Base-by-base conservation (phyloP, 1,140 invertebrate genomes). In the Drosophila pseudoananassae region DNA sequence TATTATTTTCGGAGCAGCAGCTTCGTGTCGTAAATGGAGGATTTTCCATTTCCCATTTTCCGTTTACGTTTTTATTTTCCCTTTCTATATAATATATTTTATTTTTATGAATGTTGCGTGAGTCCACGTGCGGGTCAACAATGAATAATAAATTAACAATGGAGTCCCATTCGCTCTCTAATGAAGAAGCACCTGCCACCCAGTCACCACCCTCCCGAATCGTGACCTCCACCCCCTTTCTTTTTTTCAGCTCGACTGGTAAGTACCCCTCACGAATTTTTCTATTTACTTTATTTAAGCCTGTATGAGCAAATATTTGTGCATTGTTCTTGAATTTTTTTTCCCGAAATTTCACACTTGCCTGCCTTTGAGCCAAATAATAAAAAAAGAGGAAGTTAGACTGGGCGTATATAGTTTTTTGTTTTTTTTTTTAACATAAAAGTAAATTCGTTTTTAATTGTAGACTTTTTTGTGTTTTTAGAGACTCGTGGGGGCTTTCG, bases 271-370 rank as follows among this genome's bases (percentile, higher is more conserved):
- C 53, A 68, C 69, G 57, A 56, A 50, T 59, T 59, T 59, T 59
- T 60, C 29, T 63, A 59, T 70, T 53, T 72, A 61, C 55, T 59
- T 74, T 63, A 74, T 78, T 82, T 74, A 75, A 76, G 72, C 76
- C 55, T 78, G 60, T 76, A 71, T 74, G 61, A 85, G 81, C 81
- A 85, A 85, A 85, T 85, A 87, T 85, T 82, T 78, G 82, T 75
- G 83, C 82, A 88, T 76, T 87, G 74, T 78, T 66, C 31, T 38
- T 25, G 8, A 15, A 17, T 31, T 69, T 17, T 58, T 65, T 58
- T 61, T 47, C 40, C 33, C n/a, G 46, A 29, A 73, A 72, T 54
- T 76, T 76, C 43, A 76, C 61, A 75, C 72, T 76, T 59, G 73
- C 61, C 38, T 59, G 72, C 20, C 43, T 23, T 20, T 20, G 12